Conservation (phyloP, 2,888 invertebrate species). For the Alentia gelatinosa region DNA sequence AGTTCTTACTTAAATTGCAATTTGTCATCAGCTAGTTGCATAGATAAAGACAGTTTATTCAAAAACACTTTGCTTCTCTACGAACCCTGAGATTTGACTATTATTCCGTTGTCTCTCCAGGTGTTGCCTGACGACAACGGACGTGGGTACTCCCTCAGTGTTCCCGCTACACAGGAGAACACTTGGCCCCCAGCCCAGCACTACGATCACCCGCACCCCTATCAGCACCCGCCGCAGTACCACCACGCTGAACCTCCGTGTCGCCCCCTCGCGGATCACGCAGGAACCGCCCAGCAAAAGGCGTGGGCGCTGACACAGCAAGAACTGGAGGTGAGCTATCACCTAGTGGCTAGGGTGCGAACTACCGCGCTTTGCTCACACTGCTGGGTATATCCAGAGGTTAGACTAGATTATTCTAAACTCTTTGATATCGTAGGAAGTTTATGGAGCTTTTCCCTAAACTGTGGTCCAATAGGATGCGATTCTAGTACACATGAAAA, state of each 20-base stretch:
- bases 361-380: no score
- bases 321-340: constrained; percentile 32
- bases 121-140: neutral
- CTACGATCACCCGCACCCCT: neutral
- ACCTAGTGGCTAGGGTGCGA: neutral
- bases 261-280: constrained; percentile 30
- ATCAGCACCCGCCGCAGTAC: neutral
- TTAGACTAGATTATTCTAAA: no score
- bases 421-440: no score
- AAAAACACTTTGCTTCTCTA: no score
- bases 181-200: neutral
- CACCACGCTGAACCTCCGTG: neutral
- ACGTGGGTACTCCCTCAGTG: neutral
- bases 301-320: neutral
- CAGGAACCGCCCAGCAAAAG: neutral
- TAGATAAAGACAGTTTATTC: no score
- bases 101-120: neutral
- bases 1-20: no score
- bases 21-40: no score
- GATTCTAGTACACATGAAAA: no score
- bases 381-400: no score
- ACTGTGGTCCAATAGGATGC: no score
- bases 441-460: no score
- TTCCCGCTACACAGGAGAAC: neutral
- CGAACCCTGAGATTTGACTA: no score